These are phyloP conservation scores for Parasteatoda lunata DNA, from an alignment of 2,888 invertebrate species.

Conservation along the genomic window DNA sequence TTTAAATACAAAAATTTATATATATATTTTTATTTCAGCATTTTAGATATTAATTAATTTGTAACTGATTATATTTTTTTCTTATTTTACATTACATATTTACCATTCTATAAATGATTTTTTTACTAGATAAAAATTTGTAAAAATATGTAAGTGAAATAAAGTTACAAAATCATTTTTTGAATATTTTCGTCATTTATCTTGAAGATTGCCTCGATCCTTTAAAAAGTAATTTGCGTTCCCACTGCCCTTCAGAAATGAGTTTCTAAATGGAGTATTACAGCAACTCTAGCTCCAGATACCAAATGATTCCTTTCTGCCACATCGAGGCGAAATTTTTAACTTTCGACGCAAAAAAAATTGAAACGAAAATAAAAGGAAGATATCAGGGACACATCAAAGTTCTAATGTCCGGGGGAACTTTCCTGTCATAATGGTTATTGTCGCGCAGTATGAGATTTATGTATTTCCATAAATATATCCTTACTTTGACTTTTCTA, in stretches of 20 bases:
- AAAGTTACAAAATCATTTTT: neutral
- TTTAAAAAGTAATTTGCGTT: conserved; percentile 1
- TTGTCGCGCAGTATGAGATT: conserved; percentile 43
- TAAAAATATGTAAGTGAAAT: no score
- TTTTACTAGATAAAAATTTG: no score
- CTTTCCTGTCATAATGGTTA: conserved; percentile 60
- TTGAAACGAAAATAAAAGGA: conserved; percentile 16
- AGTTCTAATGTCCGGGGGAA: conserved; percentile 51
- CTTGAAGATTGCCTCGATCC: conserved; percentile 1
- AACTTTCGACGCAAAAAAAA: conserved; percentile 6
- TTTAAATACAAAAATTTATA: no score
- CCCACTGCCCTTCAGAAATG: neutral
- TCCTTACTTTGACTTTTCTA: conserved; percentile 36
- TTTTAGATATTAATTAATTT: no score
- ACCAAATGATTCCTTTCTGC: neutral
- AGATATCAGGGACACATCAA: conserved; percentile 35
- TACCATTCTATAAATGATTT: no score
- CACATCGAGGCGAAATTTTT: neutral
- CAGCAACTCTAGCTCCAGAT: neutral
- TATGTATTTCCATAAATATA: conserved; percentile 66
- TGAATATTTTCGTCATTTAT: conserved; percentile 3
- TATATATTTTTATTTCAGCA: no score
- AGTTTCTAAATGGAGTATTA: neutral
- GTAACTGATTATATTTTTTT: no score
- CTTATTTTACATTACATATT: no score